These are phyloP conservation scores for Asobara japonica DNA, from an alignment of 1,140 invertebrate species.

Conservation along the genomic window DNA sequence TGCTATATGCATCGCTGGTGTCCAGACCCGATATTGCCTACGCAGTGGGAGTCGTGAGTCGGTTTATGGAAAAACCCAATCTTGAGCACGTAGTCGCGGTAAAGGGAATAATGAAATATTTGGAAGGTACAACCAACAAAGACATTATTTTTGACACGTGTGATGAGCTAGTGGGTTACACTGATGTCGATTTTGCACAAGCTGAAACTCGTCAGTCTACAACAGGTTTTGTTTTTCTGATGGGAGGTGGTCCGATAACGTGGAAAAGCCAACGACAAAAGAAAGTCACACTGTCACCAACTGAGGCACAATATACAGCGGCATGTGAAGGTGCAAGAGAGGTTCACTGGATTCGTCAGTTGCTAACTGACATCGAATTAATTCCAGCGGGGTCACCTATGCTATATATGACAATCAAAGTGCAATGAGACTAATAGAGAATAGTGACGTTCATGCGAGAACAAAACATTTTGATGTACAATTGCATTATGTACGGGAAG, in stretches of 20 bases:
- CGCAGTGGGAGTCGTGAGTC: not conserved
- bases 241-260: too few relatives aligned
- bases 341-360: too few relatives aligned
- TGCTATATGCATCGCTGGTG: constrained; percentile 2
- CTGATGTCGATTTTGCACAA: constrained; percentile 15
- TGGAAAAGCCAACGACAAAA: not conserved
- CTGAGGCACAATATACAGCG: too few relatives aligned
- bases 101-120: constrained; percentile 8
- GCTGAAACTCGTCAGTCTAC: not conserved
- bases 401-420: constrained; percentile 22
- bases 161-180: not conserved
- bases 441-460: not conserved
- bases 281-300: not conserved
- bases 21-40: constrained; percentile 3
- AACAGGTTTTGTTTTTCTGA: too few relatives aligned
- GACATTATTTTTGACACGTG: constrained; percentile 1
- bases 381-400: too few relatives aligned
- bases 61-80: constrained; percentile 16
- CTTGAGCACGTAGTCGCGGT: constrained; percentile 7
- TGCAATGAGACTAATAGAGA: not conserved
- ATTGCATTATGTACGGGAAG: too few relatives aligned
- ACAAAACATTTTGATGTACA: too few relatives aligned
- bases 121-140: constrained; percentile 1
- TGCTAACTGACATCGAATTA: not conserved
- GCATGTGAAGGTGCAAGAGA: too few relatives aligned